Percentiles rank a stretch among this genome's conserved stretches.
These are phyloP conservation scores for Taphrorychus bicolor DNA, from an alignment of 2,888 invertebrate species.

Conservation along the genomic window DNA sequence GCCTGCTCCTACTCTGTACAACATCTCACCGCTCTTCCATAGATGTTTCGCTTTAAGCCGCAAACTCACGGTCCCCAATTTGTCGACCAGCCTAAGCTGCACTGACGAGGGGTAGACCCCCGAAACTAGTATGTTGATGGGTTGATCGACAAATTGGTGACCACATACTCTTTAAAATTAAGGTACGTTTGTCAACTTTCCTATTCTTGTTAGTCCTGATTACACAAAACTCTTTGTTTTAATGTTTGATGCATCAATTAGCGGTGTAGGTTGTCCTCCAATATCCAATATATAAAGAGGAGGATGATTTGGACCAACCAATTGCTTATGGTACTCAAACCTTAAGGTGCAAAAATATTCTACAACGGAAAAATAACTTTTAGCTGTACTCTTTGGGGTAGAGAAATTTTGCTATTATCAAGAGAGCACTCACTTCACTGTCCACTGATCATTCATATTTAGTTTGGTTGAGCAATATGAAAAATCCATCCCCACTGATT, in stretches of 20 bases:
- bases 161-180: no score
- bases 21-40: no score
- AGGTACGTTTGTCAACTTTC: not conserved
- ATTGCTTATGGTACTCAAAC: not conserved
- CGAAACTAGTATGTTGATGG: no score
- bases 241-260: not conserved
- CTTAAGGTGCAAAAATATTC: no score
- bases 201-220: not conserved
- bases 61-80: no score
- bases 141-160: no score
- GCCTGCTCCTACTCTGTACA: no score
- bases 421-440: not conserved
- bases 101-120: no score
- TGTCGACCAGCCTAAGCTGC: no score
- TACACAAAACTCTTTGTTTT: not conserved
- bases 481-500: not conserved
- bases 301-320: not conserved
- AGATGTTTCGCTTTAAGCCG: no score
- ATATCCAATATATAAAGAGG: not conserved
- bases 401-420: not conserved
- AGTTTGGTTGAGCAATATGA: no score
- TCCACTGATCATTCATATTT: not conserved
- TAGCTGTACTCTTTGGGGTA: not conserved
- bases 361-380: no score
- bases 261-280: not conserved